A percentile compares a stretch with the other conserved stretches of the same genome.
Evolutionary conservation across 2,797 vertebrate genomes (phyloP).

Genomic region (Acanthiza pusilla): DNA sequence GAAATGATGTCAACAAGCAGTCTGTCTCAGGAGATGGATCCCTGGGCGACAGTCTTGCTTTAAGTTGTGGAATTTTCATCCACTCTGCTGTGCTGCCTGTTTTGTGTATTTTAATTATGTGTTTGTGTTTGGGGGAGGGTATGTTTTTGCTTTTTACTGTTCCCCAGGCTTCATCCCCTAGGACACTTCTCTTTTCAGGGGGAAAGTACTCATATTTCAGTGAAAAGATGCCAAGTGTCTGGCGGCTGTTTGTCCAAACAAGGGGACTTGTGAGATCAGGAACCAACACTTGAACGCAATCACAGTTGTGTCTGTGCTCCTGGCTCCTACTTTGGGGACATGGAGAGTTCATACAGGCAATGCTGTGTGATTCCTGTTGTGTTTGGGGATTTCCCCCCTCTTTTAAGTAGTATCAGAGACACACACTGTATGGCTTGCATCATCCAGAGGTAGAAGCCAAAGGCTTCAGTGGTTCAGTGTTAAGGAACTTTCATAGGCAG

Average conservation of each 20-base stretch:
- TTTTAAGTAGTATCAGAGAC: neutral
- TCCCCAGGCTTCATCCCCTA: neutral
- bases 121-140: neutral
- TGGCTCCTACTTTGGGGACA: neutral
- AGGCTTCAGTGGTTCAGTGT: neutral
- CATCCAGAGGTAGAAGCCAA: neutral
- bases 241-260: neutral
- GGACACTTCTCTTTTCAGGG: neutral
- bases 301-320: neutral
- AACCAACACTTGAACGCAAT: neutral
- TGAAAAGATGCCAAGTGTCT: neutral
- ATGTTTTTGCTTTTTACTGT: neutral
- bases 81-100: neutral
- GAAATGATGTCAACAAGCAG: conserved; percentile 29
- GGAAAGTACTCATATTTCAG: neutral
- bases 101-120: conserved; percentile 17
- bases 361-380: neutral
- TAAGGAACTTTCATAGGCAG: neutral
- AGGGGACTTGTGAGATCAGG: neutral
- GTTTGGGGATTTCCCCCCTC: neutral
- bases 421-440: neutral
- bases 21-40: neutral
- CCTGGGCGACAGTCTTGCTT: neutral
- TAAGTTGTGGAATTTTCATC: neutral
- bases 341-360: neutral